Base-by-base conservation (phyloP, 2,888 invertebrate species). In the Diploptera punctata region DNA sequence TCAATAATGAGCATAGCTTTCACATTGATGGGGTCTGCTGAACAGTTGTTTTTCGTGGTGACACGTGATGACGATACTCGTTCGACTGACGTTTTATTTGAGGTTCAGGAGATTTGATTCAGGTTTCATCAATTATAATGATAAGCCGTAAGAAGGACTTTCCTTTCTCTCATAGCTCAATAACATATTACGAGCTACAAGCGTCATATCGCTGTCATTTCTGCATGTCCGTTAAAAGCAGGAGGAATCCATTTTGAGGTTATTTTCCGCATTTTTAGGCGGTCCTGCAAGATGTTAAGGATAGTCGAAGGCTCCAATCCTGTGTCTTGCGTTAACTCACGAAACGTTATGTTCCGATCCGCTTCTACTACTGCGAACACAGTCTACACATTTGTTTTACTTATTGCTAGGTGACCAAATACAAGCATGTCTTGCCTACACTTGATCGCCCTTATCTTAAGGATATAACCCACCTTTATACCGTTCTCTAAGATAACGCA, bases 231-330 rank as follows among this genome's bases (percentile, higher is more conserved):
- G n/a, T n/a, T n/a, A n/a, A n/a, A n/a, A n/a, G n/a, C n/a, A n/a
- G n/a, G n/a, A n/a, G n/a, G n/a, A n/a, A n/a, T n/a, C n/a, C n/a
- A 65, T 65, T 24, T 13, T 54, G 62, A 62, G 18, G 65, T 49
- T 47, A 65, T 70, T 49, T 62, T 65, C 26, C 18, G 33, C 26
- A n/a, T 69, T 19, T 19, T n/a, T 13, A 69, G 33, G 21, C 26
- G 1, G 1, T 57, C 21, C 29, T 57, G 57, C 24, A 57, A 1
- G 26, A 13, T 60, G 16, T 38, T 5, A 33, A 43, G 38, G 57
- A 69, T 60, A 43, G 60, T 60, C 29, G 24, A 29, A 69, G 19
- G 44, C 7, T 33, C 47, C 18, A 67, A 4, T 2, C 24, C 67
- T 44, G 67, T 21, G 16, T 47, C 47, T 5, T 47, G 5, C 19